Evolutionary conservation across 2,797 vertebrate genomes (phyloP).

Genomic region (Molossus alvarezi): DNA sequence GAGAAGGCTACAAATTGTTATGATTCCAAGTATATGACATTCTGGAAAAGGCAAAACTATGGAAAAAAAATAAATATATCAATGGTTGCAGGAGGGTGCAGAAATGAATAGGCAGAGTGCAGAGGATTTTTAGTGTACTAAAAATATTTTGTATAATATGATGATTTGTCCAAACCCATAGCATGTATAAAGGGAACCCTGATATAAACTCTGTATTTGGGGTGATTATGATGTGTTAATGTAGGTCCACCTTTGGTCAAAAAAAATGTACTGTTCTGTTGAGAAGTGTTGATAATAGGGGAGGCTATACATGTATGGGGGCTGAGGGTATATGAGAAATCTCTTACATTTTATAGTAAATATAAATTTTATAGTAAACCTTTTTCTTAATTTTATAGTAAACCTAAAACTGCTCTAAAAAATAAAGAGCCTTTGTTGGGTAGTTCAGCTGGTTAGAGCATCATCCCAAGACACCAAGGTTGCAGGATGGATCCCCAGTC

Average conservation of each 20-base stretch:
- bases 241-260: not conserved
- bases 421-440: not conserved
- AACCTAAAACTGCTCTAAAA: not conserved
- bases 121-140: not conserved
- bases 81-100: too few species aligned
- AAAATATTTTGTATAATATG: not conserved
- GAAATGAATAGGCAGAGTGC: not conserved
- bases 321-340: not conserved
- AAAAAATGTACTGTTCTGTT: not conserved
- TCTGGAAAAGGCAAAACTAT: not conserved
- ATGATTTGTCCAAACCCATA: not conserved
- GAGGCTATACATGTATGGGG: not conserved
- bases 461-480: too few species aligned
- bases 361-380: not conserved
- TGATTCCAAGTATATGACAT: not conserved
- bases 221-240: not conserved
- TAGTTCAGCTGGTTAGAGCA: too few species aligned
- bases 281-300: not conserved
- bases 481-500: too few species aligned
- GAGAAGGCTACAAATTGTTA: not conserved
- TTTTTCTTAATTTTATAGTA: not conserved
- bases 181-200: not conserved
- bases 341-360: not conserved
- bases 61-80: not conserved
- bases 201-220: not conserved